Conservation (phyloP, 2,113 vertebrate genomes). For the Phaetusa simplex region DNA sequence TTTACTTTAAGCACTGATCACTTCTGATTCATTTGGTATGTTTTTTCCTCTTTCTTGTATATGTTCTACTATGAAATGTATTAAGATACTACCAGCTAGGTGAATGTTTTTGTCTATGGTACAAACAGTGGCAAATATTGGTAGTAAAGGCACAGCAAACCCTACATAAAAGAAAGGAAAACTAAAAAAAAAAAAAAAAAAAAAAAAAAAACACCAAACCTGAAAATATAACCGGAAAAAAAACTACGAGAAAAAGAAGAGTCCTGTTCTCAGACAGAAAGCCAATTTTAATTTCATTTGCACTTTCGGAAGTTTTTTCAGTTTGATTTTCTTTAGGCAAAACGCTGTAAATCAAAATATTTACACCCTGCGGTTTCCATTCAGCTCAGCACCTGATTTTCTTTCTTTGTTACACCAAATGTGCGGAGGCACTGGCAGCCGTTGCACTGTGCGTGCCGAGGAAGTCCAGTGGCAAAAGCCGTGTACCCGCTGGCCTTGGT, state of each 20-base stretch:
- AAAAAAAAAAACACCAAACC: not conserved
- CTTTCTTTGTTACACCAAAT: not conserved
- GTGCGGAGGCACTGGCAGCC: not conserved
- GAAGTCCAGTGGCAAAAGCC: not conserved
- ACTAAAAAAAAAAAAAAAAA: not conserved
- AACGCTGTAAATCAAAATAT: slow-evolving; percentile 52
- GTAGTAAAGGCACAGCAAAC: slow-evolving; percentile 25
- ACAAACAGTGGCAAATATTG: slow-evolving; percentile 25
- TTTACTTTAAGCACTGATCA: slow-evolving; percentile 76
- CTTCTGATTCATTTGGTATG: slow-evolving; percentile 65
- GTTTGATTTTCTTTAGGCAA: slow-evolving; percentile 50
- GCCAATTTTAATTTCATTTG: slow-evolving; percentile 38
- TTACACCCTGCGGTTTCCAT: slow-evolving; percentile 29
- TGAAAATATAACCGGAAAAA: not conserved
- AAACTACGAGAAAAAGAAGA: not conserved
- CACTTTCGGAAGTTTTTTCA: slow-evolving; percentile 66
- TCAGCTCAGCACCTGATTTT: slow-evolving; percentile 22
- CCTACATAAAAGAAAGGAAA: not conserved
- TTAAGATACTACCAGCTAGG: slow-evolving; percentile 61
- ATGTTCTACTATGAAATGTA: slow-evolving; percentile 69
- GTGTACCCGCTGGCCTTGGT: accelerated
- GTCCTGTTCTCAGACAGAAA: slow-evolving; percentile 8
- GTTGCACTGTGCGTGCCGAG: not conserved
- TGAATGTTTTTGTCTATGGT: slow-evolving; percentile 66
- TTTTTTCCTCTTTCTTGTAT: slow-evolving; percentile 63